Percentiles rank a stretch among this genome's conserved stretches.
These are phyloP conservation scores for Drosophila mayaguana DNA, from an alignment of 2,888 invertebrate genomes.

Conservation along the genomic window DNA sequence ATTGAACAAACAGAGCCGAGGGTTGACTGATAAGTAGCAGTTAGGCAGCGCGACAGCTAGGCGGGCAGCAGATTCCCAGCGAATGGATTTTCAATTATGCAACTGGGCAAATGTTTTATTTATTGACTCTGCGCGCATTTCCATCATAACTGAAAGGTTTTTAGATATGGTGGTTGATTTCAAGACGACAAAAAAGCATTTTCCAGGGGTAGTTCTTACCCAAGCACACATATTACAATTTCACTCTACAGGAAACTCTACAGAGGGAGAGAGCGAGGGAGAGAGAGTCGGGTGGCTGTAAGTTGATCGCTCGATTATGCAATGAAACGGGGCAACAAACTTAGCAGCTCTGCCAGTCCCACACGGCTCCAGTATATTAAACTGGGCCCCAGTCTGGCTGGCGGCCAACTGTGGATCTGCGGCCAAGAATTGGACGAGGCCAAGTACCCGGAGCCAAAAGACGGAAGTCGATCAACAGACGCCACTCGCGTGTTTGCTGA, in stretches of 20 bases:
- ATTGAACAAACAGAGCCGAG: constrained; percentile 51
- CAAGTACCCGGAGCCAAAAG: constrained; percentile 22
- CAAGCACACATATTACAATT: constrained; percentile 42
- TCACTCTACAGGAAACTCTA: constrained; percentile 48
- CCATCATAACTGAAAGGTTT: constrained; percentile 60
- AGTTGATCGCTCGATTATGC: constrained; percentile 63
- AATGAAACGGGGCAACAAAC: constrained; percentile 65
- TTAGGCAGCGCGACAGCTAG: constrained; percentile 9
- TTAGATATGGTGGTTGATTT: constrained; percentile 72
- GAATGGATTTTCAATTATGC: constrained; percentile 74
- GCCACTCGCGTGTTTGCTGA: constrained; percentile 63
- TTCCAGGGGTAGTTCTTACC: constrained; percentile 52
- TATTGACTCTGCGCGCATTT: constrained; percentile 66
- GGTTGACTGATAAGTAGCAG: constrained; percentile 58
- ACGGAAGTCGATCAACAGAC: constrained; percentile 48
- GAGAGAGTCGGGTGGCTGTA: constrained; percentile 32
- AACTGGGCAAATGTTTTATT: constrained; percentile 77
- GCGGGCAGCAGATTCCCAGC: constrained; percentile 38
- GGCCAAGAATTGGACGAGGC: constrained; percentile 1
- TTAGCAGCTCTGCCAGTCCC: constrained; percentile 17
- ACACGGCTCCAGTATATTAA: constrained; percentile 49
- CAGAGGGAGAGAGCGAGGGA: not conserved
- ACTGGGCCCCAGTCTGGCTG: constrained; percentile 56
- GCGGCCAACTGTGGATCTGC: constrained; percentile 53
- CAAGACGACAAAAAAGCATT: constrained; percentile 19